These are phyloP conservation scores for Drosophila orosa DNA, from an alignment of 1,140 invertebrate species.

Conservation along the genomic window DNA sequence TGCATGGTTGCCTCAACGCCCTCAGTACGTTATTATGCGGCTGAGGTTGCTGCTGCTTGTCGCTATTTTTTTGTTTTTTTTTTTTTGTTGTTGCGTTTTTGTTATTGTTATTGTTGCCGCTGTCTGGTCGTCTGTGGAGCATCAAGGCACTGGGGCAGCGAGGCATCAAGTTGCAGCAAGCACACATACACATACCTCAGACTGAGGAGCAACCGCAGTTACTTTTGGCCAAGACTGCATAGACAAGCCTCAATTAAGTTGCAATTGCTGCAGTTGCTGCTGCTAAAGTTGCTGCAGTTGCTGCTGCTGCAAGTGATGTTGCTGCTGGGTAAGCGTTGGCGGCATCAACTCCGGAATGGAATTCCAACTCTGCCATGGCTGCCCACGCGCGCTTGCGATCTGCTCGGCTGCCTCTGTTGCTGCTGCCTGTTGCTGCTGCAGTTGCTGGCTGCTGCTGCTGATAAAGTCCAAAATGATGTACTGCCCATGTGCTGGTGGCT, in stretches of 20 bases:
- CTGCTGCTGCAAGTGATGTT: constrained; percentile 28
- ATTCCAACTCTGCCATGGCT: constrained; percentile 59
- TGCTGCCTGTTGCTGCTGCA: constrained; percentile 24
- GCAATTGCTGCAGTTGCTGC: constrained; percentile 57
- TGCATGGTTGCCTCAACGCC: constrained; percentile 76
- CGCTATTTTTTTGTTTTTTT: constrained; percentile 19
- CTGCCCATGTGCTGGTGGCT: constrained; percentile 70
- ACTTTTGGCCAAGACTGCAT: constrained; percentile 65
- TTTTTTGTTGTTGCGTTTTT: constrained; percentile 30
- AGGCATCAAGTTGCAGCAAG: constrained; percentile 74
- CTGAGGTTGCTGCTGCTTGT: constrained; percentile 53
- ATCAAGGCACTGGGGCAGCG: constrained; percentile 82
- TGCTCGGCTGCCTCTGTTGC: constrained; percentile 58
- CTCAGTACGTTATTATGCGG: constrained; percentile 78
- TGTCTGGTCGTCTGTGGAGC: constrained; percentile 81
- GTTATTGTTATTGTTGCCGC: constrained; percentile 44
- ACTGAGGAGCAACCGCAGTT: constrained; percentile 69
- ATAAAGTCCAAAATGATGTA: constrained; percentile 83
- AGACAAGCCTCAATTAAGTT: constrained; percentile 82
- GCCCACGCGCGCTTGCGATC: constrained; percentile 60
- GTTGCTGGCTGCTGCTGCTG: constrained; percentile 42
- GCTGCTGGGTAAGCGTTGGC: constrained; percentile 62
- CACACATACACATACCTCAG: constrained; percentile 4
- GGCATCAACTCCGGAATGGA: constrained; percentile 58
- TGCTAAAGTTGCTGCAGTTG: constrained; percentile 23